Conservation (phyloP, 2,888 invertebrate genomes). For the Phymatocera aterrima region DNA sequence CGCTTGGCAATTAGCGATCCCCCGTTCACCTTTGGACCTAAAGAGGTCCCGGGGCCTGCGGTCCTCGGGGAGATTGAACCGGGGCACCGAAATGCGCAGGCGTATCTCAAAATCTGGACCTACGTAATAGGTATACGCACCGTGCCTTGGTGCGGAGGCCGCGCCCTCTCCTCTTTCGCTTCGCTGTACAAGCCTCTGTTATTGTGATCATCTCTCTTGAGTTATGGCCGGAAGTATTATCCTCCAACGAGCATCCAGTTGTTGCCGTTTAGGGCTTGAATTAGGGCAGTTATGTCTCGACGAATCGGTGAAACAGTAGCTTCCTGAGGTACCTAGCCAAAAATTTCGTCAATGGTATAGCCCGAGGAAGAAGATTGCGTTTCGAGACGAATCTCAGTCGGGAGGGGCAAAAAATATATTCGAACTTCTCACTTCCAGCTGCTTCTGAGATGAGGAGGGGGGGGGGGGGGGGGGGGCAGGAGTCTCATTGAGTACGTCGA, state of each 20-base stretch:
- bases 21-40: slow-evolving; percentile 8
- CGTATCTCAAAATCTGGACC: slow-evolving; percentile 59
- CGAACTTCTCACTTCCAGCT: background rate
- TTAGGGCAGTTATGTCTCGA: slow-evolving; percentile 58
- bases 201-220: slow-evolving; percentile 51
- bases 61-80: background rate
- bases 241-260: slow-evolving; percentile 62
- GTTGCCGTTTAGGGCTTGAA: slow-evolving; percentile 65
- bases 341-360: too few relatives aligned
- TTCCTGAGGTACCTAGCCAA: slow-evolving; percentile 51
- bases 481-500: slow-evolving; percentile 17
- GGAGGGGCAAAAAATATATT: slow-evolving; percentile 3
- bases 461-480: too few relatives aligned
- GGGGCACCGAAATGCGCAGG: slow-evolving; percentile 28
- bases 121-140: slow-evolving; percentile 56
- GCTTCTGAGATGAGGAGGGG: background rate
- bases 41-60: background rate
- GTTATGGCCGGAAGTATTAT: slow-evolving; percentile 68
- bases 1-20: slow-evolving; percentile 43
- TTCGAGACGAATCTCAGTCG: too few relatives aligned
- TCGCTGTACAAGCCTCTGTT: background rate
- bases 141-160: slow-evolving; percentile 50
- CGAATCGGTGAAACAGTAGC: slow-evolving; percentile 55
- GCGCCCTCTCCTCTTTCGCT: slow-evolving; percentile 48
- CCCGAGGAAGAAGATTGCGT: too few relatives aligned